phyloP scores from a whole-genome alignment of 2,797 vertebrate genomes.

The Sus cebifrons region DNA sequence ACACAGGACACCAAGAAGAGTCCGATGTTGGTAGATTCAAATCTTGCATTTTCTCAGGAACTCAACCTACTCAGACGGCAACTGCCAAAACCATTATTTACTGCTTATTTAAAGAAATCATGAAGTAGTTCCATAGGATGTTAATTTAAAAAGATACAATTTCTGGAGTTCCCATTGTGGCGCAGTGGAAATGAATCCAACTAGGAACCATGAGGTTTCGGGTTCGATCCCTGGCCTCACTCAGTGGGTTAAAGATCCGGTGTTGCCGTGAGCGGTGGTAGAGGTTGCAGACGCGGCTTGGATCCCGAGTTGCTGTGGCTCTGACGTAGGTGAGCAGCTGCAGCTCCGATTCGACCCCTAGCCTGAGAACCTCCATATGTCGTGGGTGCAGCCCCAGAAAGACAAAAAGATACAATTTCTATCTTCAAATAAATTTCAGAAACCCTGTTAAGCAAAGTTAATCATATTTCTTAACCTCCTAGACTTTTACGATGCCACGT shows the following conservation, averaged over 20 bases:
- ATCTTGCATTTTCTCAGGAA: neutral
- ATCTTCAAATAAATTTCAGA: conserved; percentile 38
- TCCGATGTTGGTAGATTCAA: neutral
- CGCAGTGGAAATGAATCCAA: too few species aligned
- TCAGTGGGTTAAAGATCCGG: too few species aligned
- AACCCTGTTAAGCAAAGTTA: neutral
- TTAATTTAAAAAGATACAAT: neutral
- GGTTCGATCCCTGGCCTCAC: too few species aligned
- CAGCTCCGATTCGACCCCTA: too few species aligned
- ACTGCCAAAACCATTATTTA: neutral
- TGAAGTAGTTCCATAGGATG: neutral
- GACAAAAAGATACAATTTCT: neutral
- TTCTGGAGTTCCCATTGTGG: neutral
- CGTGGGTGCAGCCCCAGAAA: too few species aligned
- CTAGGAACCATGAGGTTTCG: too few species aligned
- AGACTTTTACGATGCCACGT: neutral
- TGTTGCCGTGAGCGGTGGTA: too few species aligned
- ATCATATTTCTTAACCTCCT: neutral
- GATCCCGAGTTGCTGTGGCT: too few species aligned
- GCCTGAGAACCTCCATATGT: too few species aligned
- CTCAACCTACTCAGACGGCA: neutral
- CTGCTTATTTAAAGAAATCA: neutral
- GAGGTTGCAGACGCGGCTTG: too few species aligned
- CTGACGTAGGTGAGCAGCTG: too few species aligned
- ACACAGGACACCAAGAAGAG: neutral